These are phyloP conservation scores for Drosophila kanekoi DNA, from an alignment of 2,888 invertebrate genomes.

Conservation along the genomic window DNA sequence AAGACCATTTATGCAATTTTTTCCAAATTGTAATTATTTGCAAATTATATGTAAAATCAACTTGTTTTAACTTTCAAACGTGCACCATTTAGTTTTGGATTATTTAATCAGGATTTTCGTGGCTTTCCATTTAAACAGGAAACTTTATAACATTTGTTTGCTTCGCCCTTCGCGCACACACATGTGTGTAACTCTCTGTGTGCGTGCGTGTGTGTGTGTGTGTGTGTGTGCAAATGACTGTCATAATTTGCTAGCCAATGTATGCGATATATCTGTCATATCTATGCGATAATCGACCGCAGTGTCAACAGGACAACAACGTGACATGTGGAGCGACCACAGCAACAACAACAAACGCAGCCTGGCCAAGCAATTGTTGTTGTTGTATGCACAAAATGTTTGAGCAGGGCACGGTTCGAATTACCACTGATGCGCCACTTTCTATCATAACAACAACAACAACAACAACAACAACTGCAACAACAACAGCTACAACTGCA, in stretches of 20 bases:
- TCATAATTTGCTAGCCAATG: conserved; percentile 50
- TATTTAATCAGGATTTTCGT: too few species aligned
- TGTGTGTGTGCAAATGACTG: conserved; percentile 31
- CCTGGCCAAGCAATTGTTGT: conserved; percentile 24
- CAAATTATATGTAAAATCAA: too few species aligned
- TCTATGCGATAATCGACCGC: conserved; percentile 71
- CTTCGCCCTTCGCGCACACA: background rate
- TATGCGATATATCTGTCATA: conserved; percentile 49
- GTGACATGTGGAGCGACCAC: conserved; percentile 37
- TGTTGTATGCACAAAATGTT: conserved; percentile 48
- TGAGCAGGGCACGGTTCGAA: conserved; percentile 47
- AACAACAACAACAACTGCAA: background rate
- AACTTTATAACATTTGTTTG: background rate
- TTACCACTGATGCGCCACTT: conserved; percentile 72
- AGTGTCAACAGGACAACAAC: conserved; percentile 60
- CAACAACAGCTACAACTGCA: background rate
- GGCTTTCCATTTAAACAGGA: background rate
- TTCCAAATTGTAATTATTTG: too few species aligned
- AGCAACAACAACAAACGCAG: conserved; percentile 44
- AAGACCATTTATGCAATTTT: too few species aligned
- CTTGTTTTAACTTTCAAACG: too few species aligned
- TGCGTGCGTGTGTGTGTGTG: background rate
- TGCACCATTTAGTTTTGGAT: too few species aligned
- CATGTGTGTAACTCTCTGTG: background rate
- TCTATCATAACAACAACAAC: conserved; percentile 66